These are phyloP conservation scores for Carduelis carduelis DNA, from an alignment of 2,797 vertebrate genomes.

Conservation along the genomic window DNA sequence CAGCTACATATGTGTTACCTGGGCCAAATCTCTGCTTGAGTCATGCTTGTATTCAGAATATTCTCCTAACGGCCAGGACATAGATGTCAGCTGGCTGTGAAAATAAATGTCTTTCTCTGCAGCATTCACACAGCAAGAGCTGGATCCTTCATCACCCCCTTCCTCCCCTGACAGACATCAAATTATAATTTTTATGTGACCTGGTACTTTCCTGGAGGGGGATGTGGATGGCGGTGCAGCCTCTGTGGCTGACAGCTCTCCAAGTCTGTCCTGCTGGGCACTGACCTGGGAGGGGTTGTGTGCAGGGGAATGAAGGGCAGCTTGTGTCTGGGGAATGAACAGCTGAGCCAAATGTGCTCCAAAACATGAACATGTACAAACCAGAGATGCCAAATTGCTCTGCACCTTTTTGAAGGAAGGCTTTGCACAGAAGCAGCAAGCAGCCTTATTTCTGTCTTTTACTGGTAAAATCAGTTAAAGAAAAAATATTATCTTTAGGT, in stretches of 20 bases:
- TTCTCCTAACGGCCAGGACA: not conserved
- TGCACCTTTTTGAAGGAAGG: not conserved
- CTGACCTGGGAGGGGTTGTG: not conserved
- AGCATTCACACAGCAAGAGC: not conserved
- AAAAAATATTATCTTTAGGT: not conserved
- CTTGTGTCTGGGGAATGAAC: not conserved
- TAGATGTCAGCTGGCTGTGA: not conserved
- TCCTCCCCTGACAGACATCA: not conserved
- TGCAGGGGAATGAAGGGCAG: not conserved
- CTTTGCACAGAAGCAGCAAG: not conserved
- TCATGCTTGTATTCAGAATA: not conserved
- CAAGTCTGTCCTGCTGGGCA: not conserved
- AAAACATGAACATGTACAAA: not conserved
- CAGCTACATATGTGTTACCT: not conserved
- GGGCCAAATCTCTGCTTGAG: not conserved
- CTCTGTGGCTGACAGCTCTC: not conserved
- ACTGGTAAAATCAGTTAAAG: not conserved
- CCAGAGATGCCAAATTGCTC: not conserved
- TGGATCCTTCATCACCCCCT: not conserved
- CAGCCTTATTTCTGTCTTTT: not conserved
- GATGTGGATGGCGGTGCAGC: not conserved
- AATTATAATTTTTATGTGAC: not conserved
- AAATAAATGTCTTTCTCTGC: constrained; percentile 1
- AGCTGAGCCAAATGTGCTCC: not conserved
- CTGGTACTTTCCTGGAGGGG: not conserved